Base-by-base conservation (phyloP, 2,888 invertebrate species). In the Vannuccia rotundouncinata region DNA sequence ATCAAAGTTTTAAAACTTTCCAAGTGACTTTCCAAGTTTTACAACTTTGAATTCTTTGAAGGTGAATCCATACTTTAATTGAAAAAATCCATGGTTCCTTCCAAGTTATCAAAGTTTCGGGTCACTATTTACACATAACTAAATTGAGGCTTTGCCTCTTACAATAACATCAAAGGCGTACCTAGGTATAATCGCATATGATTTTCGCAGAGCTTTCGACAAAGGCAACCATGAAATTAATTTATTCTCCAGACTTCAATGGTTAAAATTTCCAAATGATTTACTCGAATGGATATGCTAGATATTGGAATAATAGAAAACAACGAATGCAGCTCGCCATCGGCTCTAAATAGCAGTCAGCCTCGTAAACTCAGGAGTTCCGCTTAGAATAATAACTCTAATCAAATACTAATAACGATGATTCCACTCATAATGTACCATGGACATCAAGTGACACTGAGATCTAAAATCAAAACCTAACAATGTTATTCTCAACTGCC, bases 191-290 rank as follows among this genome's bases (percentile, higher is more conserved):
- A 66, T 66, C 22, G 66, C 66, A 22, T 66, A 66, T 66, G 66
- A 66, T 22, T 66, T 66, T 27, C 25, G 25, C 22, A 66, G 66
- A 66, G 66, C 66, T 22, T 66, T 66, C 66, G 66, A 66, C 66
- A 66, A 66, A 66, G 25, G 13, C 66, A 66, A 66, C 5, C 25
- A 66, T 13, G 66, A 5, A 17, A 66, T 66, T n/a, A n/a, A n/a
- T 66, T 66, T 66, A 66, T 27, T 66, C 66, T 66, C 2, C 66
- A 66, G 66, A 66, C 10, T 66, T 13, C 66, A 66, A 22, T 22
- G 66, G 66, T 66, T 66, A 66, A 66, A 66, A 66, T 66, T 66
- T 27, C 66, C 66, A 66, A 66, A 5, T 66, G 66, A 66, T 66
- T 66, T 66, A 66, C 66, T 66, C 10, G 66, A 66, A 66, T 66